Evolutionary conservation across 2,888 invertebrate species (phyloP).

Genomic region (Pristionchus japonicus): DNA sequence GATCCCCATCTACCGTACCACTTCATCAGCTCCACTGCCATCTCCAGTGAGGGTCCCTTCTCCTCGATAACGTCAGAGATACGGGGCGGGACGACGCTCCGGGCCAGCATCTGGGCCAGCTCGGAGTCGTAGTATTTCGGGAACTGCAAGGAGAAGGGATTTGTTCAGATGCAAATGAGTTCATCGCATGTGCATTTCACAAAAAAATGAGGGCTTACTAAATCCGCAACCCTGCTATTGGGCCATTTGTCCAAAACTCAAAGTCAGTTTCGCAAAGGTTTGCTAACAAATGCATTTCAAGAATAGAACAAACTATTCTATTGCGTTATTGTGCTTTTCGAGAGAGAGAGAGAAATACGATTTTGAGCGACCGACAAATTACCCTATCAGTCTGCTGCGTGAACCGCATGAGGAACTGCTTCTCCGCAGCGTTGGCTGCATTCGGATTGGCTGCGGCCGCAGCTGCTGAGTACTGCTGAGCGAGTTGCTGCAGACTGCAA

Average conservation of each 20-base stretch:
- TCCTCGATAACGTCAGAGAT: constrained; percentile 48
- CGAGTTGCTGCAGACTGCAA: constrained; percentile 46
- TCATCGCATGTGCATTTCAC: too few species aligned
- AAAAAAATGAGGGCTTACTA: too few species aligned
- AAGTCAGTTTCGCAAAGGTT: too few species aligned
- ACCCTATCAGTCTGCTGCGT: constrained; percentile 50
- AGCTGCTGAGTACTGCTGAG: constrained; percentile 52
- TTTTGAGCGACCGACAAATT: too few species aligned
- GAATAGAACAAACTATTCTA: too few species aligned
- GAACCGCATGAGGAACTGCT: constrained; percentile 60
- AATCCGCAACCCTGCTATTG: too few species aligned
- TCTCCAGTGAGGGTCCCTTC: not conserved
- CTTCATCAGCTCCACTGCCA: not conserved
- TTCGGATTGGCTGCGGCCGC: constrained; percentile 54
- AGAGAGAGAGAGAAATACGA: too few species aligned
- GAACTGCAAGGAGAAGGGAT: constrained; percentile 49
- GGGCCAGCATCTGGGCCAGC: constrained; percentile 66
- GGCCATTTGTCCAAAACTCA: too few species aligned
- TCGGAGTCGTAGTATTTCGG: constrained; percentile 61
- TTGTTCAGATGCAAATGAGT: too few species aligned
- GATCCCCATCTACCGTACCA: not conserved
- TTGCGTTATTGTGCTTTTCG: too few species aligned
- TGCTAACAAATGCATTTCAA: too few species aligned
- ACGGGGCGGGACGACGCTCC: constrained; percentile 68
- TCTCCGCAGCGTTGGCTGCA: constrained; percentile 61